phyloP scores from a whole-genome alignment of 2,797 vertebrate genomes.

The Pogonophryne albipinna region DNA sequence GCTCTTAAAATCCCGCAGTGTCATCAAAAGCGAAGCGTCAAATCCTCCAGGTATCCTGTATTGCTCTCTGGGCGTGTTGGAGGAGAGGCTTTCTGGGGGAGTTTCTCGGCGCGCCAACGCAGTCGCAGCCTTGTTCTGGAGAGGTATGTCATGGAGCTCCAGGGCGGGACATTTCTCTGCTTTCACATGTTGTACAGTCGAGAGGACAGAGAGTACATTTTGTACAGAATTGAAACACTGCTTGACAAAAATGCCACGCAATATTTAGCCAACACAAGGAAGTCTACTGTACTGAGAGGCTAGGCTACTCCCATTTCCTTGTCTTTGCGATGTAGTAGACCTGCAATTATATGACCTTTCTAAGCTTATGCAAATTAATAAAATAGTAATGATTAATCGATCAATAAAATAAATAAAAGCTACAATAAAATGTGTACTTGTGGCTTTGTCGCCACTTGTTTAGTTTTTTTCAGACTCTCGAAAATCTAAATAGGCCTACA shows the following conservation, averaged over 20 bases:
- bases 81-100: slow-evolving; percentile 1
- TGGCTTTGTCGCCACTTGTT: no score
- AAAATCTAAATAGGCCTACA: no score
- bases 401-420: background rate
- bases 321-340: no score
- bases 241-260: background rate
- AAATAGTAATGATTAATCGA: background rate
- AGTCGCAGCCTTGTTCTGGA: background rate
- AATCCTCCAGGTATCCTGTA: slow-evolving; percentile 42
- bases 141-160: slow-evolving; percentile 9
- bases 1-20: slow-evolving; percentile 8
- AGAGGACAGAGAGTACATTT: background rate
- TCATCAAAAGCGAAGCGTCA: slow-evolving; percentile 43
- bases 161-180: background rate
- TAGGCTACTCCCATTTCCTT: no score
- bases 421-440: background rate
- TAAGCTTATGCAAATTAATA: background rate
- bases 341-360: background rate
- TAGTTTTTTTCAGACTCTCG: no score
- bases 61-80: slow-evolving; percentile 15
- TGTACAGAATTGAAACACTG: background rate
- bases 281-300: background rate
- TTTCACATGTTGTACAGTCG: background rate
- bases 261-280: background rate
- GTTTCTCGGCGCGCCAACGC: background rate